phyloP scores from a whole-genome alignment of 1,140 invertebrate species.

The Micrasema minimum region DNA sequence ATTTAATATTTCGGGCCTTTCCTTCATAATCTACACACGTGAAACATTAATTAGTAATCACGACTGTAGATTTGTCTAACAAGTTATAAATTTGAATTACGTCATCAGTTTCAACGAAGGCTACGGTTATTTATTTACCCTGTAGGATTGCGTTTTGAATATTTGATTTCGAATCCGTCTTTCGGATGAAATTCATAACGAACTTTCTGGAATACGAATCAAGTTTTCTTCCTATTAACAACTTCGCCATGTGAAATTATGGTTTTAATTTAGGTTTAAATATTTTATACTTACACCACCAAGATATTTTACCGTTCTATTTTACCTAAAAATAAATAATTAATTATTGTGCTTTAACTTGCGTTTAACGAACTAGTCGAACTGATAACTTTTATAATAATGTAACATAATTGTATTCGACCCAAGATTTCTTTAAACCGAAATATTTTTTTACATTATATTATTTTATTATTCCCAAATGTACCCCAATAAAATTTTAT shows the following conservation, averaged over 20 bases:
- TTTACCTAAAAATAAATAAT: too few species aligned
- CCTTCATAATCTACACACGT: slow-evolving; percentile 32
- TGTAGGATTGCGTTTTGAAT: slow-evolving; percentile 53
- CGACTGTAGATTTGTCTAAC: slow-evolving; percentile 49
- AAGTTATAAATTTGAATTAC: slow-evolving; percentile 51
- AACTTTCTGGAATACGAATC: slow-evolving; percentile 33
- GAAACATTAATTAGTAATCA: slow-evolving; percentile 50
- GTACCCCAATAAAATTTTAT: too few species aligned
- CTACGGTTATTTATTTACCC: slow-evolving; percentile 50
- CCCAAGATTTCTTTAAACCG: too few species aligned
- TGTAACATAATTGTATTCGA: too few species aligned
- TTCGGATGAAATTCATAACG: slow-evolving; percentile 34
- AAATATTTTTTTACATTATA: too few species aligned
- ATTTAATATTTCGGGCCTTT: slow-evolving; percentile 37
- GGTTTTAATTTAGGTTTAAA: slow-evolving; percentile 23
- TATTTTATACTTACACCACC: background rate
- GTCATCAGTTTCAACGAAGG: slow-evolving; percentile 38
- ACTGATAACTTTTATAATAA: too few species aligned
- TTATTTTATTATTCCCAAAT: too few species aligned
- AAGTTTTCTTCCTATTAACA: slow-evolving; percentile 26
- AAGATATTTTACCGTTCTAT: too few species aligned
- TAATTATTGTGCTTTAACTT: too few species aligned
- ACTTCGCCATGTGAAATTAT: slow-evolving; percentile 6
- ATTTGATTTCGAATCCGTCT: slow-evolving; percentile 52
- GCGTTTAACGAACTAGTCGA: too few species aligned